These are phyloP conservation scores for Mirounga angustirostris DNA, from an alignment of 2,113 vertebrate genomes.

Conservation along the genomic window DNA sequence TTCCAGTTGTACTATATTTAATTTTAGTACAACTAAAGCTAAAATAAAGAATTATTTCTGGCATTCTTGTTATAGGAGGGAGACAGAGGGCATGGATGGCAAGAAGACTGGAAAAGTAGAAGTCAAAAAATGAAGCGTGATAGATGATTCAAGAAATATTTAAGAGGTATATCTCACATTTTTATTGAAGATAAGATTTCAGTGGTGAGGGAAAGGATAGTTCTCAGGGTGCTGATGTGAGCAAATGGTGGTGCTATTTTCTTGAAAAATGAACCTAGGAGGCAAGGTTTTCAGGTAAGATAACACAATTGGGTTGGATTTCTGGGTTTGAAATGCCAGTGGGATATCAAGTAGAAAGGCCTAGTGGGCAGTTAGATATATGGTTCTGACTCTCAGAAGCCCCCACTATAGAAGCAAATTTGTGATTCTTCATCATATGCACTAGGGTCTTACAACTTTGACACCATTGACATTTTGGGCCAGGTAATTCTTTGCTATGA, in stretches of 20 bases:
- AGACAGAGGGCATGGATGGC: not conserved
- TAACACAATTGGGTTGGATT: not conserved
- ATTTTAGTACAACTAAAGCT: not conserved
- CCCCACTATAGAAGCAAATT: not conserved
- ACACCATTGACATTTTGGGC: not conserved
- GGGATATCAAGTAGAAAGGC: not conserved
- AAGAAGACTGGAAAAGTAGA: not conserved
- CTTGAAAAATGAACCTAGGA: not conserved
- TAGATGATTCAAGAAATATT: not conserved
- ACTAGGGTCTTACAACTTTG: not conserved
- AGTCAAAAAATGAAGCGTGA: not conserved
- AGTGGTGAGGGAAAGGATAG: not conserved
- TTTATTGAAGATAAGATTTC: not conserved
- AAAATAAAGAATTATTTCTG: not conserved
- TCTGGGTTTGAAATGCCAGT: not conserved
- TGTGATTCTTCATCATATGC: not conserved
- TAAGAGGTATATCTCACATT: not conserved
- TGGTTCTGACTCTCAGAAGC: not conserved
- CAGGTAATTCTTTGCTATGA: not conserved
- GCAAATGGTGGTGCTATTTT: not conserved
- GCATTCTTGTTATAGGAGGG: not conserved
- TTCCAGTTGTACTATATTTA: not conserved
- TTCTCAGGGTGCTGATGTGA: not conserved
- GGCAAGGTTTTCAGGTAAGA: not conserved
- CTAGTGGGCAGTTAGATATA: not conserved